Evolutionary conservation across 2,113 vertebrate species (phyloP).

Genomic region (Leptosomus discolor): DNA sequence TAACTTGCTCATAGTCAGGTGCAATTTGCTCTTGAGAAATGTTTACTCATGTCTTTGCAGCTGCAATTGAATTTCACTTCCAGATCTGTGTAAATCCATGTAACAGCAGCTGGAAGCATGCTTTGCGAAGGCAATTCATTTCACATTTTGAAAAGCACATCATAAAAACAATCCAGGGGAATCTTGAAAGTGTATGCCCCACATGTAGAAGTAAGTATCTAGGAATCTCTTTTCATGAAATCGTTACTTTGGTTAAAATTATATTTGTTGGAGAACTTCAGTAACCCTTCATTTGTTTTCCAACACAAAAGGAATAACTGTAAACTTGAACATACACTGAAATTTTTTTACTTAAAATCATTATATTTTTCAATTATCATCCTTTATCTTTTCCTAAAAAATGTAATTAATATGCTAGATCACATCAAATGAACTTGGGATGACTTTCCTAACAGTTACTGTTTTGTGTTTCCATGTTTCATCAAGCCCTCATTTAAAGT

Average conservation of each 20-base stretch:
- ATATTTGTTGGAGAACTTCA: not conserved
- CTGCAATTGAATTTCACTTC: not conserved
- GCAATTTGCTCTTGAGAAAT: not conserved
- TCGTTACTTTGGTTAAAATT: not conserved
- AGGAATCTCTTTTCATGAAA: not conserved
- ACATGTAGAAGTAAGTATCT: not conserved
- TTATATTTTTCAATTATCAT: not conserved
- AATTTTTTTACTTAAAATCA: not conserved
- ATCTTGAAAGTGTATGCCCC: not conserved
- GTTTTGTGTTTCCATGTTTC: not conserved
- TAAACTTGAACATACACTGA: not conserved
- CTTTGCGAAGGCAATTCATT: not conserved
- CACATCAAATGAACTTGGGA: not conserved
- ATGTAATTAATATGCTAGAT: not conserved
- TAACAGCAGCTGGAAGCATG: not conserved
- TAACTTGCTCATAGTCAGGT: not conserved
- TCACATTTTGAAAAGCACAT: not conserved
- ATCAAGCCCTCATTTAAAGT: not conserved
- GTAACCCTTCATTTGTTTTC: not conserved
- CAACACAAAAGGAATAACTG: not conserved
- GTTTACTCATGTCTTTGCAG: not conserved
- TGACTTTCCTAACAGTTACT: not conserved
- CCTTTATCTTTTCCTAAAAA: not conserved
- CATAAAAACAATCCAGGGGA: not conserved
- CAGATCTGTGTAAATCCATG: not conserved